phyloP scores from a whole-genome alignment of 1,140 invertebrate species.

The Metopolophium dirhodum region DNA sequence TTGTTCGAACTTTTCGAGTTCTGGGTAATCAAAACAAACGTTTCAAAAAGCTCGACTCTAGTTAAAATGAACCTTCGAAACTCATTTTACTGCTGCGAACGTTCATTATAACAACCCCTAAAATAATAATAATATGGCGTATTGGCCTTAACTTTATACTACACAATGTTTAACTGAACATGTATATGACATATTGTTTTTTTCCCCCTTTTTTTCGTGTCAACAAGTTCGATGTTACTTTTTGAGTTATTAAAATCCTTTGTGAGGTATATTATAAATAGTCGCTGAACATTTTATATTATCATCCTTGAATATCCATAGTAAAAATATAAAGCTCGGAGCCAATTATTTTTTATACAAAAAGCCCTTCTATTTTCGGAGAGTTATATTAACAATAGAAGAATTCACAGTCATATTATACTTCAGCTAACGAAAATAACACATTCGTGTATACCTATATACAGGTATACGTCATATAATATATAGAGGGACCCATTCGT shows the following conservation, averaged over 20 bases:
- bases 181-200: background rate
- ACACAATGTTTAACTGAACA: background rate
- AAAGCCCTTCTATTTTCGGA: background rate
- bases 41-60: background rate
- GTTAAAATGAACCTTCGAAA: background rate
- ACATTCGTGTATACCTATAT: background rate
- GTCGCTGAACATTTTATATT: background rate
- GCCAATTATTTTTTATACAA: conserved; percentile 8
- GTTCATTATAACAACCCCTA: background rate
- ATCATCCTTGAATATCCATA: background rate
- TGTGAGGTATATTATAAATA: background rate
- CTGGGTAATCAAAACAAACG: background rate
- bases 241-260: conserved; percentile 58
- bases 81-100: background rate
- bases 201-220: conserved; percentile 46
- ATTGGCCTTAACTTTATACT: background rate
- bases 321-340: background rate
- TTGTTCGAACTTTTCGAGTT: background rate
- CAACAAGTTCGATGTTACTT: conserved; percentile 61
- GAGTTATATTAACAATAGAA: conserved; percentile 1
- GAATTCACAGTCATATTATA: conserved; percentile 10
- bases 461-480: background rate
- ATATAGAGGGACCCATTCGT: background rate
- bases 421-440: background rate
- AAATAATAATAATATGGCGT: background rate